Evolutionary conservation across 2,888 invertebrate genomes (phyloP).

Genomic region (Mimas tiliae): DNA sequence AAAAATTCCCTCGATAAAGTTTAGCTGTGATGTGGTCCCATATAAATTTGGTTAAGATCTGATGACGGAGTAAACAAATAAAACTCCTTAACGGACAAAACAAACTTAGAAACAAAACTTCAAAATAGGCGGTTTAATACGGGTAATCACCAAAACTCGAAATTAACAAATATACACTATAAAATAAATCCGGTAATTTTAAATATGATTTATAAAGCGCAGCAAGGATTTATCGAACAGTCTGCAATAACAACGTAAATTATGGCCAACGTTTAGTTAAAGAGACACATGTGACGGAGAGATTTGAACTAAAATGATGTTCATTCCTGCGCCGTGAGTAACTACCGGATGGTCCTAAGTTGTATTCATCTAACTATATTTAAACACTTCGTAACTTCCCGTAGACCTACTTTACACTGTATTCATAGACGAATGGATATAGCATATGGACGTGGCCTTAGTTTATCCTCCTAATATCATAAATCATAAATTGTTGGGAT

Average conservation of each 20-base stretch:
- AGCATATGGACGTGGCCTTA: slow-evolving; percentile 16
- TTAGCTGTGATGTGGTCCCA: no score
- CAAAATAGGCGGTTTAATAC: no score
- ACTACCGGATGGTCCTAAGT: slow-evolving; percentile 53
- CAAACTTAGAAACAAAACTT: no score
- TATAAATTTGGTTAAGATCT: no score
- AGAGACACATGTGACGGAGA: slow-evolving; percentile 44
- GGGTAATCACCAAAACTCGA: no score
- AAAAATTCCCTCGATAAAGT: no score
- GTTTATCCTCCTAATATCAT: slow-evolving; percentile 15
- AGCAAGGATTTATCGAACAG: neutral
- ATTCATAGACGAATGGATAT: neutral
- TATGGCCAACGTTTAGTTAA: slow-evolving; percentile 42
- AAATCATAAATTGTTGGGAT: slow-evolving; percentile 20
- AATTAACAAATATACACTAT: neutral
- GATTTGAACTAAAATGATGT: slow-evolving; percentile 51
- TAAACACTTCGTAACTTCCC: slow-evolving; percentile 37
- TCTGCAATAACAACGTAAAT: slow-evolving; percentile 42
- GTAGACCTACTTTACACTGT: slow-evolving; percentile 19
- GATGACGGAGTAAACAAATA: no score
- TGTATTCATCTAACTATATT: slow-evolving; percentile 48
- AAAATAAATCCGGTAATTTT: no score
- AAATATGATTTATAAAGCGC: neutral
- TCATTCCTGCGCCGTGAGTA: slow-evolving; percentile 58
- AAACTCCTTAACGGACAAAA: no score